Evolutionary conservation across 1,140 invertebrate species (phyloP).

Genomic region (Eulimnadia texana): DNA sequence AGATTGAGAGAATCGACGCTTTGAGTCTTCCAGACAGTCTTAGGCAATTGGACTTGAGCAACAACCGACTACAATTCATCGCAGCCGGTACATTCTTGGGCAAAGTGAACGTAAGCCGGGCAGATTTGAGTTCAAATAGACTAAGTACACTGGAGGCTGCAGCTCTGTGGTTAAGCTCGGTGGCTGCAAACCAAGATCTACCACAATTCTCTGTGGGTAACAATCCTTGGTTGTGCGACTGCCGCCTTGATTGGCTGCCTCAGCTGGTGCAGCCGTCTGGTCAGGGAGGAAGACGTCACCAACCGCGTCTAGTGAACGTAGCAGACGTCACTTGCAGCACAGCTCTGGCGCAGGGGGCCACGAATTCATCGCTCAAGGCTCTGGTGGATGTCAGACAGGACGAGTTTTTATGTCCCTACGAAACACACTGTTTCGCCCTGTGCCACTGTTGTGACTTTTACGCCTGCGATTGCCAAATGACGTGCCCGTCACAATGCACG

Average conservation of each 20-base stretch:
- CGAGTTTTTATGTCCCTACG: constrained; percentile 79
- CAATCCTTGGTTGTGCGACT: constrained; percentile 81
- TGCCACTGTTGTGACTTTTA: constrained; percentile 91
- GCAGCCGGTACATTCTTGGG: constrained; percentile 69
- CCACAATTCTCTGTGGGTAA: constrained; percentile 77
- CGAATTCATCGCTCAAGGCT: constrained; percentile 3
- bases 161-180: constrained; percentile 54
- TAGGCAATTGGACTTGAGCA: constrained; percentile 73
- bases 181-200: constrained; percentile 38
- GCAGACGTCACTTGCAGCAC: constrained; percentile 42
- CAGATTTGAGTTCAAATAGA: constrained; percentile 81
- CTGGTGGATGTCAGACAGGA: constrained; percentile 46
- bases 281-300: constrained; percentile 52
- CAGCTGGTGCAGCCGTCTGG: constrained; percentile 49
- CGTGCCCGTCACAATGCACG: constrained; percentile 75
- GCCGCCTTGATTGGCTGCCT: constrained; percentile 81
- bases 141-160: constrained; percentile 64
- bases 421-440: constrained; percentile 79
- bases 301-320: constrained; percentile 71
- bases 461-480: constrained; percentile 90
- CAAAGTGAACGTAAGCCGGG: constrained; percentile 64
- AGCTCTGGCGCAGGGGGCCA: neutral
- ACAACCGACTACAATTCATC: constrained; percentile 66
- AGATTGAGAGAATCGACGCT: constrained; percentile 58
- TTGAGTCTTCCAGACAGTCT: constrained; percentile 76